Percentiles rank a stretch among this genome's conserved stretches.
Evolutionary conservation across 2,113 vertebrate genomes (phyloP).

Genomic region (Hippolais icterina): DNA sequence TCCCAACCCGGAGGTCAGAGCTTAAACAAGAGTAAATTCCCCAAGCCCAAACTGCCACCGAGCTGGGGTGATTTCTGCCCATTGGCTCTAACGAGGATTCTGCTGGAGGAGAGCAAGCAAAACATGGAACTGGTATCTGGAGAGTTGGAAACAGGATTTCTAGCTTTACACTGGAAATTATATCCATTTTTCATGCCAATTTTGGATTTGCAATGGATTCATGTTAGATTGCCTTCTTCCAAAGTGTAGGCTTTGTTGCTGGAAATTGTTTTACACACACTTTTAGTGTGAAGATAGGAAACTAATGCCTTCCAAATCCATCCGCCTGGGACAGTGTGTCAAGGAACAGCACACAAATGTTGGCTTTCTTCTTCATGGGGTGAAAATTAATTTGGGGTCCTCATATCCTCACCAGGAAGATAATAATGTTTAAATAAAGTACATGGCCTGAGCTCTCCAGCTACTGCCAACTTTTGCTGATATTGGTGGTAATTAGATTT

Average conservation of each 20-base stretch:
- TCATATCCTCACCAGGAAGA: neutral
- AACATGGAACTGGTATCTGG: neutral
- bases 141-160: neutral
- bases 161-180: neutral
- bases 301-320: neutral
- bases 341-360: neutral
- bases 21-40: neutral
- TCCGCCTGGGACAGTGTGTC: accelerated
- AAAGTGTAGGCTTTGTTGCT: neutral
- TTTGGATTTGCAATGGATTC: neutral
- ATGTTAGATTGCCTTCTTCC: neutral
- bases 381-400: neutral
- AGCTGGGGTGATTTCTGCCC: neutral
- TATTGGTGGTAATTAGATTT: neutral
- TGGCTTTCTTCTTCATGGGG: neutral
- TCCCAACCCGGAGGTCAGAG: neutral
- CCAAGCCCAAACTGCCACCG: accelerated
- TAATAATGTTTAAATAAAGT: neutral
- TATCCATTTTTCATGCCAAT: neutral
- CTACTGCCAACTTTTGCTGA: neutral
- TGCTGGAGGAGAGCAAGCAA: neutral
- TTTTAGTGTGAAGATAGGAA: neutral
- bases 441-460: neutral
- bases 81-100: neutral
- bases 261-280: neutral